phyloP scores from a whole-genome alignment of 2,797 vertebrate genomes.

The Euthynnus affinis region DNA sequence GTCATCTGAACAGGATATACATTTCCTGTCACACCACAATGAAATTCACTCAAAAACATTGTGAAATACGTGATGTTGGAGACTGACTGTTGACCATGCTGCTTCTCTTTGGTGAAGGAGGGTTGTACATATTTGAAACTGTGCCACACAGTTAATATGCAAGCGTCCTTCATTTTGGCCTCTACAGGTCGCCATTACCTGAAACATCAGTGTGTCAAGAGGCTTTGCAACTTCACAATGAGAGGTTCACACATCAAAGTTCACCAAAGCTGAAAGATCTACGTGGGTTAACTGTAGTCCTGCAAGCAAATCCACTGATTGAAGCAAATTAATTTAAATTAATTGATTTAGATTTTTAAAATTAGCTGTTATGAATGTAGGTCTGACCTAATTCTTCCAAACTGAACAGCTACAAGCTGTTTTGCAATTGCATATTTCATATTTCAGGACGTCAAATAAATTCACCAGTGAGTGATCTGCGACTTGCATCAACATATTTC shows the following conservation, averaged over 20 bases:
- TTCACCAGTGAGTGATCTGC: background rate
- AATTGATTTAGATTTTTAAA: background rate
- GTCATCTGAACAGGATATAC: too few relatives aligned
- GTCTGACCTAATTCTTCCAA: background rate
- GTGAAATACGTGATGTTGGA: too few relatives aligned
- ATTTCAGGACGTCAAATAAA: background rate
- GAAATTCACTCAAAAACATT: too few relatives aligned
- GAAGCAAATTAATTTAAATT: background rate
- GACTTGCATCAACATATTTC: background rate
- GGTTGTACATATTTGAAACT: background rate
- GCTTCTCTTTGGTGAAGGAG: too few relatives aligned
- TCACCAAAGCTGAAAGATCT: too few relatives aligned
- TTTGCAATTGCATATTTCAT: background rate
- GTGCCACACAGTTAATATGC: background rate
- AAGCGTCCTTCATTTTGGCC: too few relatives aligned
- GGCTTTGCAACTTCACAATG: too few relatives aligned
- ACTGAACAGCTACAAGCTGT: background rate
- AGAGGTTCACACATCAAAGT: too few relatives aligned
- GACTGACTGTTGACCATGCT: background rate
- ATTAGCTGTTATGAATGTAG: background rate
- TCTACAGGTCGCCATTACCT: too few relatives aligned
- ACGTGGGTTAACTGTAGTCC: too few relatives aligned
- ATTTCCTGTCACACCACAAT: too few relatives aligned
- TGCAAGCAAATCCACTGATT: background rate
- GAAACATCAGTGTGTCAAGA: too few relatives aligned